Conservation (phyloP, 2,888 invertebrate species). For the Leptopilina syphax region DNA sequence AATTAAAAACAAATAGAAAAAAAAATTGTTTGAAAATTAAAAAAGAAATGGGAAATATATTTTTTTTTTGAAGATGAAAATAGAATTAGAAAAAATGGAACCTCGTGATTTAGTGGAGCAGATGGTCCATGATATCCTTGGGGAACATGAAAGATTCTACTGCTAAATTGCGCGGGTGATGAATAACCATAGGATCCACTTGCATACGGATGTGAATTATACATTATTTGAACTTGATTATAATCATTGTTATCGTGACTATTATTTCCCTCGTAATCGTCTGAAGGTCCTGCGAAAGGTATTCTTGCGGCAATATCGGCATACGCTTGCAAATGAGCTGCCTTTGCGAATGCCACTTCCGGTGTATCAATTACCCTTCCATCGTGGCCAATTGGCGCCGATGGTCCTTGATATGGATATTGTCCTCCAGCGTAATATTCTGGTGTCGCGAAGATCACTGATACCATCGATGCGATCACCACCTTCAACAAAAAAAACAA, state of each 20-base stretch:
- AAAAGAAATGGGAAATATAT: not conserved
- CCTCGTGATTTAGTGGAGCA: conserved; percentile 52
- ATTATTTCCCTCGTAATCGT: conserved; percentile 11
- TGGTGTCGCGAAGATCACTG: conserved; percentile 41
- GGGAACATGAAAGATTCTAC: conserved; percentile 45
- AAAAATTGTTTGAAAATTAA: not conserved
- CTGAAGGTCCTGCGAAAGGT: conserved; percentile 31
- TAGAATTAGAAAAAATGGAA: conserved; percentile 12
- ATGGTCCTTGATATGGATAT: conserved; percentile 29
- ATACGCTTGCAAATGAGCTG: conserved; percentile 49
- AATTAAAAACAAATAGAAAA: not conserved
- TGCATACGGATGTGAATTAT: conserved; percentile 17
- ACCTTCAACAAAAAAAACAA: not conserved
- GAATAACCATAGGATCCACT: conserved; percentile 43
- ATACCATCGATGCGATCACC: conserved; percentile 4
- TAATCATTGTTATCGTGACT: not conserved
- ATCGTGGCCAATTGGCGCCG: conserved; percentile 61
- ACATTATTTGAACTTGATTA: not conserved
- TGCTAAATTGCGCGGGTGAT: conserved; percentile 50
- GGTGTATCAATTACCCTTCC: conserved; percentile 65
- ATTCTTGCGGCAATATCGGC: conserved; percentile 34
- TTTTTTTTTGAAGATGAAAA: not conserved
- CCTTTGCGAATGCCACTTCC: conserved; percentile 64
- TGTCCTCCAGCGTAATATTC: conserved; percentile 45
- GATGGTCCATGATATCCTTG: conserved; percentile 49